phyloP scores from a whole-genome alignment of 2,888 invertebrate genomes.

The Amblyjoppa fuscipennis region DNA sequence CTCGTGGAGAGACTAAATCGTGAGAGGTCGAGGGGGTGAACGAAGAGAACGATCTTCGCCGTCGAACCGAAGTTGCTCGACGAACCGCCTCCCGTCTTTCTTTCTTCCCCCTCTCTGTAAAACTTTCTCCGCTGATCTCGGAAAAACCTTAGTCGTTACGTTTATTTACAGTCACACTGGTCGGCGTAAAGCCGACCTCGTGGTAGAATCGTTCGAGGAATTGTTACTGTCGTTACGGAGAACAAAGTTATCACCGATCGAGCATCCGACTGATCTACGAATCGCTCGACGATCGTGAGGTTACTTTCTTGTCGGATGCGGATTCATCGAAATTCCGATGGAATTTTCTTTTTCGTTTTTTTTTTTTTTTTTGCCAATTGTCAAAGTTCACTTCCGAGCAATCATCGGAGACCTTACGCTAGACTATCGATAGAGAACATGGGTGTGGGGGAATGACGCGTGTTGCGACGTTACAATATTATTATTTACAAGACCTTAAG shows the following conservation, averaged over 20 bases:
- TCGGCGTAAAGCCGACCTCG: constrained; percentile 2
- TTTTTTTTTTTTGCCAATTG: background rate
- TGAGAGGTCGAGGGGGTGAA: background rate
- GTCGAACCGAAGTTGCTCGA: background rate
- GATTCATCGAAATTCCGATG: background rate
- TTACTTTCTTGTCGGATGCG: background rate
- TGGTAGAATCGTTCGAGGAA: background rate
- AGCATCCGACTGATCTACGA: constrained; percentile 7
- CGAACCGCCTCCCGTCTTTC: background rate
- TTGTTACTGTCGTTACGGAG: background rate
- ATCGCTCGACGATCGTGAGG: background rate
- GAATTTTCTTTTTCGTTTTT: background rate
- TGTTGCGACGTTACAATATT: constrained; percentile 45
- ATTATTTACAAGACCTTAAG: constrained; percentile 65
- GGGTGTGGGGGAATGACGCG: constrained; percentile 21
- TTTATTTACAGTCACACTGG: constrained; percentile 63
- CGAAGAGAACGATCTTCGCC: constrained; percentile 5
- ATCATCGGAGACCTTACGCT: constrained; percentile 17
- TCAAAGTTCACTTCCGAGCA: constrained; percentile 1
- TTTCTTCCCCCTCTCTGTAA: background rate
- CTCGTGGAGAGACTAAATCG: constrained; percentile 27
- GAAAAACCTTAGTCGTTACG: constrained; percentile 16
- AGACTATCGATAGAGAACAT: constrained; percentile 49
- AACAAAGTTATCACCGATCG: background rate
- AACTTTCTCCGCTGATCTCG: constrained; percentile 19